Percentiles rank a stretch among this genome's conserved stretches.
phyloP scores from a whole-genome alignment of 2,797 vertebrate species.

The Balearica regulorum region DNA sequence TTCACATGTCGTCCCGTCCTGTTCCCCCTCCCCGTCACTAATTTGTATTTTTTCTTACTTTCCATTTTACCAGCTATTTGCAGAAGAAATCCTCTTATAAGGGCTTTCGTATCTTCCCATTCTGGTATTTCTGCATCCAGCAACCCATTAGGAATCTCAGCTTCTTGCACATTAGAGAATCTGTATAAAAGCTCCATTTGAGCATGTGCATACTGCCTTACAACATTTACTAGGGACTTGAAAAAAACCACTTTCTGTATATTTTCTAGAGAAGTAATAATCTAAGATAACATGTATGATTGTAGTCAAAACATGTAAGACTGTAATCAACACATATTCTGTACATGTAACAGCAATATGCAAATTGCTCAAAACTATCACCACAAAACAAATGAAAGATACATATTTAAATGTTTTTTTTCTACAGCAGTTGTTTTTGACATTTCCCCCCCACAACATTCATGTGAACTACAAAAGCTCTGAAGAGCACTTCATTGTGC shows the following conservation, averaged over 20 bases:
- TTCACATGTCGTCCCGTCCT: neutral
- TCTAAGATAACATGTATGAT: neutral
- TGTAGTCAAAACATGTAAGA: neutral
- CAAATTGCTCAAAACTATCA: neutral
- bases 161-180: neutral
- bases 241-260: neutral
- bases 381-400: neutral
- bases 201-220: neutral
- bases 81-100: neutral
- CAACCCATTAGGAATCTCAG: neutral
- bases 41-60: neutral
- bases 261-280: neutral
- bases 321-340: neutral
- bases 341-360: neutral
- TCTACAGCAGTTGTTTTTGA: rapidly evolving
- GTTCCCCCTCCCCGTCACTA: too few species aligned
- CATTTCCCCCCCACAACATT: neutral
- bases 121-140: neutral
- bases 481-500: neutral
- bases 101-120: neutral
- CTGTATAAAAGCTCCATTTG: neutral
- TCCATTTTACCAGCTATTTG: neutral
- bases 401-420: neutral
- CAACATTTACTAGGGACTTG: neutral
- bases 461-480: neutral